A percentile compares a stretch with the other conserved stretches of the same genome.
Conservation (phyloP, 1,140 invertebrate species). For the Temnothorax curvispinosus region DNA sequence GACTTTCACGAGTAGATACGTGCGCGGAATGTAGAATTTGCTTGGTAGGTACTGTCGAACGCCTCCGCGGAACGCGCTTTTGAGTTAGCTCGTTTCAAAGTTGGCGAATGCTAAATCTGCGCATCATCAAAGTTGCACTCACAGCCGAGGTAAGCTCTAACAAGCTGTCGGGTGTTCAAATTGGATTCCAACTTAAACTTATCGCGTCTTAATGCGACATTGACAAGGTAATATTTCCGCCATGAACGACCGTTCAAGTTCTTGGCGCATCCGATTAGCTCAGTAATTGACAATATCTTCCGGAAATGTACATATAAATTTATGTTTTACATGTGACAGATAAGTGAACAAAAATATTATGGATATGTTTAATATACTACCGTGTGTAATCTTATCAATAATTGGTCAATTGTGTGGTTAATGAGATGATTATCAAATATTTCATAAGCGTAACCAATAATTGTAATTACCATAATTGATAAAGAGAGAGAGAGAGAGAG, state of each 20-base stretch:
- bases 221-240: constrained; percentile 63
- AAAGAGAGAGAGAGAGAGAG: neutral
- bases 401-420: neutral
- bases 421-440: neutral
- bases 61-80: constrained; percentile 52
- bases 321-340: neutral
- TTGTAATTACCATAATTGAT: neutral
- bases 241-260: constrained; percentile 18
- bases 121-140: constrained; percentile 69
- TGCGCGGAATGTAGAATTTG: constrained; percentile 66
- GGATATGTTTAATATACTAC: neutral
- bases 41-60: constrained; percentile 50
- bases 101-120: constrained; percentile 71
- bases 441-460: neutral
- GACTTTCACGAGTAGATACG: constrained; percentile 65
- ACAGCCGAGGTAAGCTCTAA: constrained; percentile 54
- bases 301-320: neutral
- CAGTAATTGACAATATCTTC: constrained; percentile 28
- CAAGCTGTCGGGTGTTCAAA: constrained; percentile 66
- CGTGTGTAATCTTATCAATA: neutral
- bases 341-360: neutral
- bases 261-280: neutral
- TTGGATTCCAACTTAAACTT: constrained; percentile 71
- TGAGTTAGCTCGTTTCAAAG: constrained; percentile 63
- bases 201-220: constrained; percentile 69